Conservation (phyloP, 1,140 invertebrate species). For the Homalodisca vitripennis region DNA sequence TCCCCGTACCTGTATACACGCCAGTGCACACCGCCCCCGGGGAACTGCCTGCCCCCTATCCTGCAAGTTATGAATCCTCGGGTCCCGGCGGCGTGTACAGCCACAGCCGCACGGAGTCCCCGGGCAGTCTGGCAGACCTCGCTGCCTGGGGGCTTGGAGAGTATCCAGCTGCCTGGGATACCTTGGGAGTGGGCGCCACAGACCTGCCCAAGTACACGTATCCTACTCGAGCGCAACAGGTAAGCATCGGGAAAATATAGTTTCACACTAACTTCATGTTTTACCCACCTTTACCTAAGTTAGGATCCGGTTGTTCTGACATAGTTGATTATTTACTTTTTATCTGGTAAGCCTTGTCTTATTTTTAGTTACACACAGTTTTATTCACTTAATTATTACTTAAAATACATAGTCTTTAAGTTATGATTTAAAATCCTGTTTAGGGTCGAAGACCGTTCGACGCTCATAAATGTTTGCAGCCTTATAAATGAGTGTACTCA, state of each 20-base stretch:
- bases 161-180: constrained; percentile 28
- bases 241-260: neutral
- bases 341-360: too few species aligned
- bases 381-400: too few species aligned
- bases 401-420: too few species aligned
- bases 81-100: constrained; percentile 47
- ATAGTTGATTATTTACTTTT: too few species aligned
- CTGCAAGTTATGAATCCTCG: constrained; percentile 46
- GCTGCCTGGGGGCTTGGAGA: constrained; percentile 42
- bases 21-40: constrained; percentile 39
- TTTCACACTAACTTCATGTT: too few species aligned
- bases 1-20: constrained; percentile 53
- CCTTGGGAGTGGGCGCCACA: constrained; percentile 14
- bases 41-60: constrained; percentile 40
- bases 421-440: too few species aligned
- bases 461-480: too few species aligned
- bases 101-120: constrained; percentile 30
- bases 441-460: too few species aligned
- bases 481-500: too few species aligned
- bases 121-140: constrained; percentile 36
- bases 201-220: constrained; percentile 8
- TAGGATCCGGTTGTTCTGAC: too few species aligned
- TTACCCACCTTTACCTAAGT: too few species aligned
- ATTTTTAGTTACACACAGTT: too few species aligned
- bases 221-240: constrained; percentile 17